Conservation (phyloP, 2,888 invertebrate species). For the Adelognathus sp. region DNA sequence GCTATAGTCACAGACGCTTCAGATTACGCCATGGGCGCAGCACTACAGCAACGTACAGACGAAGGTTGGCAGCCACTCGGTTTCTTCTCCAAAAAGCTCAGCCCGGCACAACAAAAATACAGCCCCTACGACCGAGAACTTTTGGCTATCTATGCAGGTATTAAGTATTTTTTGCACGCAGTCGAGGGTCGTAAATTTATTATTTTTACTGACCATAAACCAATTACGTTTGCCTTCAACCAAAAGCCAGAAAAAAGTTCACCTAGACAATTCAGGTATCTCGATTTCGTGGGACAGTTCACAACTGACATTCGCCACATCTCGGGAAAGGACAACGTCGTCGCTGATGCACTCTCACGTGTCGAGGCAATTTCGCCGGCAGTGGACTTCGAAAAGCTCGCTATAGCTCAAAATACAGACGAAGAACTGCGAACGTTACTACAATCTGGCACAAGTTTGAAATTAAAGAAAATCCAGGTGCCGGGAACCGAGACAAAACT, state of each 20-base stretch:
- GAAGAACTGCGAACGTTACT: background rate
- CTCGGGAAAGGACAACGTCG: background rate
- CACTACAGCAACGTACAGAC: constrained; percentile 67
- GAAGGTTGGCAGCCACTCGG: constrained; percentile 13
- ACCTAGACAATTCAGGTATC: constrained; percentile 17
- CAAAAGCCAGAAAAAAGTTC: constrained; percentile 4
- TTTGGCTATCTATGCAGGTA: no score
- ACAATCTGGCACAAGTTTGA: background rate
- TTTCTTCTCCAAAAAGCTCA: no score
- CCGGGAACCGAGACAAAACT: no score
- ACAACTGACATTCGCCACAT: constrained; percentile 42
- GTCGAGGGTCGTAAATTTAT: no score
- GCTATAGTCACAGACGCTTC: constrained; percentile 76
- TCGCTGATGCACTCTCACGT: background rate
- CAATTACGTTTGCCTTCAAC: constrained; percentile 21
- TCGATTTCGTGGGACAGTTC: constrained; percentile 44
- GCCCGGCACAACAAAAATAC: background rate
- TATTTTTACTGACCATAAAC: no score
- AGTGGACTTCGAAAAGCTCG: background rate
- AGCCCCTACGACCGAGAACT: no score
- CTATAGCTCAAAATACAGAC: background rate
- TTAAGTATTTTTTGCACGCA: no score
- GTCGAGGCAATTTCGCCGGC: background rate
- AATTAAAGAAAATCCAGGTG: background rate
- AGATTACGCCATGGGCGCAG: constrained; percentile 75